Evolutionary conservation across 2,113 vertebrate genomes (phyloP).

Genomic region (Ophthalmolycus amberensis): DNA sequence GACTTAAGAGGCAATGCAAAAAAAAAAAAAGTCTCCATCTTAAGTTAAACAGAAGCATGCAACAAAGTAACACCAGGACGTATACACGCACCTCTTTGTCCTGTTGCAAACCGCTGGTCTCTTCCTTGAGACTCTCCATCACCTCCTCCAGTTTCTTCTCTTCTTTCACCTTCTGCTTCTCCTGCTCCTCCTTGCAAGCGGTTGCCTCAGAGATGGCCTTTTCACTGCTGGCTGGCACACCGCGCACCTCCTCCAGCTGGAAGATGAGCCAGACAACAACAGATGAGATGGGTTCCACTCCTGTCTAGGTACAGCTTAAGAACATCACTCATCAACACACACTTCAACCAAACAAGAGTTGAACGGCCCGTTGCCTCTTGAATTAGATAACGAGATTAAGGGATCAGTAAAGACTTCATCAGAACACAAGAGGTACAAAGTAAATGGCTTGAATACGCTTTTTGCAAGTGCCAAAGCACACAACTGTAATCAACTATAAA

Average conservation of each 20-base stretch:
- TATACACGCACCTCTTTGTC: conserved; percentile 88
- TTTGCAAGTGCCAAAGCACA: conserved; percentile 14
- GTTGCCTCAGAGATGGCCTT: conserved; percentile 87
- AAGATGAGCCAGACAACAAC: conserved; percentile 25
- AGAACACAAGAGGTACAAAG: conserved; percentile 3
- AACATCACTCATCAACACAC: conserved; percentile 12
- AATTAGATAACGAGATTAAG: conserved; percentile 10
- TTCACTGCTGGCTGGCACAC: conserved; percentile 83
- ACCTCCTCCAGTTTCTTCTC: conserved; percentile 89
- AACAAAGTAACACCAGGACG: neutral
- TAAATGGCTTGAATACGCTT: conserved; percentile 1
- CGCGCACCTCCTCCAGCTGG: conserved; percentile 90
- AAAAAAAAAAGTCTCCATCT: neutral
- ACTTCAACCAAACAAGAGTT: neutral
- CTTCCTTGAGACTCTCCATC: conserved; percentile 91
- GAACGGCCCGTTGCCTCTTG: neutral
- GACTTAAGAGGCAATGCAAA: neutral
- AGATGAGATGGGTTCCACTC: conserved; percentile 19
- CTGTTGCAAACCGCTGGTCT: conserved; percentile 90
- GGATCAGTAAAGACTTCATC: neutral
- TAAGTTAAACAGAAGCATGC: neutral
- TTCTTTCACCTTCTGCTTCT: conserved; percentile 87
- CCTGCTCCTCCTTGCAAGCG: conserved; percentile 84
- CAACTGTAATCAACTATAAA: conserved; percentile 27
- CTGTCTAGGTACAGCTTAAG: conserved; percentile 5